Conservation (phyloP, 2,113 vertebrate species). For the Melanotaenia duboulayi region DNA sequence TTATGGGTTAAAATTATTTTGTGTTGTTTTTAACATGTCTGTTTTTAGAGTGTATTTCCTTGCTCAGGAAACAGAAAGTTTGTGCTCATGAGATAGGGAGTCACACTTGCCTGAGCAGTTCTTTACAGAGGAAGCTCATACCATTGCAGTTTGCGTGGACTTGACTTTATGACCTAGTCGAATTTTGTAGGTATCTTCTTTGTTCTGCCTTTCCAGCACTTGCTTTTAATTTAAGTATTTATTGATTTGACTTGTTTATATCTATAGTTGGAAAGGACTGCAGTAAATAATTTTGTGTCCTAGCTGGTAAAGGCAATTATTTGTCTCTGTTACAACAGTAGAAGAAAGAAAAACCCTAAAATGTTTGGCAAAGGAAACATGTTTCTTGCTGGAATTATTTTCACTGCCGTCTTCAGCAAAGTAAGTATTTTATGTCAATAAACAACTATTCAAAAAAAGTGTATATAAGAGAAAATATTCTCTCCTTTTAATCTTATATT, state of each 20-base stretch:
- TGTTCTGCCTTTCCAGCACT: slow-evolving; percentile 8
- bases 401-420: slow-evolving; percentile 22
- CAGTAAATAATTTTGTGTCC: not conserved
- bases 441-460: not conserved
- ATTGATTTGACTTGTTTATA: not conserved
- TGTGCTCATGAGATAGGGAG: slow-evolving; percentile 26
- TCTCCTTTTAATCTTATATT: slow-evolving; percentile 6
- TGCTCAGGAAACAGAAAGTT: slow-evolving; percentile 58
- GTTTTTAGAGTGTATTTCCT: slow-evolving; percentile 42
- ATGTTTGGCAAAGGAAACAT: slow-evolving; percentile 46
- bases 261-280: not conserved
- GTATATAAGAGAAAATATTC: not conserved
- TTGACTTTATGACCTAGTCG: not conserved
- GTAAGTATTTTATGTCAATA: slow-evolving; percentile 43
- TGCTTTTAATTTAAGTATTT: not conserved
- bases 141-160: not conserved
- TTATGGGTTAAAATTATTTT: too few species aligned
- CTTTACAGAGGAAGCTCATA: not conserved
- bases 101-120: not conserved
- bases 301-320: too few species aligned
- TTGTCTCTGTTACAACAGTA: slow-evolving; percentile 4
- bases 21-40: too few species aligned
- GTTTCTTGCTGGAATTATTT: slow-evolving; percentile 20
- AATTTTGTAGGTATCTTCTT: too few species aligned
- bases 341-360: slow-evolving; percentile 16